Evolutionary conservation across 2,888 invertebrate species (phyloP).

Genomic region (Schizaphis graminum): DNA sequence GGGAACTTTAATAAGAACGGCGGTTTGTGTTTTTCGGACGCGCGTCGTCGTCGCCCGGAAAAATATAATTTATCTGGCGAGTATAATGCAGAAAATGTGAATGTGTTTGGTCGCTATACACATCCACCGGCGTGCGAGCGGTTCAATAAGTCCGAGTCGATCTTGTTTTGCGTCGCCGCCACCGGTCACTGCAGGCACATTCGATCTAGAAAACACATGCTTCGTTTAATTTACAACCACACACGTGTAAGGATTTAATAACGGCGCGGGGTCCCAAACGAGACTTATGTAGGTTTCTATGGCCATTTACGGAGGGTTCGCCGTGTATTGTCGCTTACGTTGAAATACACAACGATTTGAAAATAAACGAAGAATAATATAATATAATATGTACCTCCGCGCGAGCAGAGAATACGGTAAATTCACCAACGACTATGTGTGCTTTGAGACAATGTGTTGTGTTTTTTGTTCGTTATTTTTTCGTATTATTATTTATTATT

Average conservation of each 20-base stretch:
- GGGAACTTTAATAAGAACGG: not conserved
- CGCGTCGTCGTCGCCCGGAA: not conserved
- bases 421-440: not conserved
- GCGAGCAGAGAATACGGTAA: not conserved
- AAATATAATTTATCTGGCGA: not conserved
- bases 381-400: not conserved
- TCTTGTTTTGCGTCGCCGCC: not conserved
- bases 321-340: not conserved
- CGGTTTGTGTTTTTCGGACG: not conserved
- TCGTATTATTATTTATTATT: not conserved
- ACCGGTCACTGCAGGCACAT: not conserved
- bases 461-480: not conserved
- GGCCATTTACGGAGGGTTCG: not conserved
- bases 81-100: not conserved
- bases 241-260: not conserved
- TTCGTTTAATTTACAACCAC: slow-evolving; percentile 1
- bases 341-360: not conserved
- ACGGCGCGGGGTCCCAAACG: too few species aligned
- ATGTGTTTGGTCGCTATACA: not conserved
- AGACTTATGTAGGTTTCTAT: not conserved
- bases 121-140: not conserved
- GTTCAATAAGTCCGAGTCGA: not conserved
- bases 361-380: not conserved
- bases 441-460: not conserved
- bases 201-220: not conserved